Evolutionary conservation across 2,888 invertebrate species (phyloP).

Genomic region (Steromphala cineraria): DNA sequence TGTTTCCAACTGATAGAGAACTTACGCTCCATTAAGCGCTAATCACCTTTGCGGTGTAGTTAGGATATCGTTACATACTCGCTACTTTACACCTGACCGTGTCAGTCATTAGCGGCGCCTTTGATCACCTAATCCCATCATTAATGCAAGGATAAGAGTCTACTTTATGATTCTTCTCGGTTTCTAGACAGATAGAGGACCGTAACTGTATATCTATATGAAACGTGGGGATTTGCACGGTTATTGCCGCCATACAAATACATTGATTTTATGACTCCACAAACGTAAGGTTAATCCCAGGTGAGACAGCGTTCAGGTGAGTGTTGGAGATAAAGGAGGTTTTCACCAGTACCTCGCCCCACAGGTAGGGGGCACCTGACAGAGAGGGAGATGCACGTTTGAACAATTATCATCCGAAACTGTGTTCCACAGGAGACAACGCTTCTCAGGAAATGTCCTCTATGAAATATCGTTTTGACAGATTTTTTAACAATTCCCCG

Average conservation of each 20-base stretch:
- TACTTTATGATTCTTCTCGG: neutral
- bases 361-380: too few species aligned
- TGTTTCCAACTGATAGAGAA: neutral
- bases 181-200: neutral
- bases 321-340: too few species aligned
- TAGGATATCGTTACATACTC: neutral
- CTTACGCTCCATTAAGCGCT: neutral
- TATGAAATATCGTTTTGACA: too few species aligned
- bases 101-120: neutral
- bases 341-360: too few species aligned
- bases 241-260: neutral
- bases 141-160: neutral
- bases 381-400: too few species aligned
- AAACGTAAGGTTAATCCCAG: neutral
- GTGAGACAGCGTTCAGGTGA: neutral
- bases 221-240: neutral
- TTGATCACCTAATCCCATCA: neutral
- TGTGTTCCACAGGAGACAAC: too few species aligned
- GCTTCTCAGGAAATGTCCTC: too few species aligned
- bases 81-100: neutral
- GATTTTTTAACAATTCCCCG: too few species aligned
- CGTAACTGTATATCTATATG: neutral
- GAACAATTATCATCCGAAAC: too few species aligned
- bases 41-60: neutral
- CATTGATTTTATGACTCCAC: neutral